phyloP scores from a whole-genome alignment of 1,140 invertebrate species.

The Geopemphigus sp. region DNA sequence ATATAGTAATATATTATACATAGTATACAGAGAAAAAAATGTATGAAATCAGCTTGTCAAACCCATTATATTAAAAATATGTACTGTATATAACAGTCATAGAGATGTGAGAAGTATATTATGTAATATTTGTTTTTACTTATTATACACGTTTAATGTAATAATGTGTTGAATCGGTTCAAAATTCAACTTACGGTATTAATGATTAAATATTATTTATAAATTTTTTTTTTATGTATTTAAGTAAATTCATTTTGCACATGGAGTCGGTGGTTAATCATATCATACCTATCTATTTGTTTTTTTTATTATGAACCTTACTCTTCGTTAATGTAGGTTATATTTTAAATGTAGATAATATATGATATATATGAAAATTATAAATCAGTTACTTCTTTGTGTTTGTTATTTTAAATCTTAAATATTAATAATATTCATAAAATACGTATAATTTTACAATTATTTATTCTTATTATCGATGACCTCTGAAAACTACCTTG shows the following conservation, averaged over 20 bases:
- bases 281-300: neutral
- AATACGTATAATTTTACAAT: neutral
- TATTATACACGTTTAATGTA: neutral
- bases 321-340: neutral
- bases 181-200: neutral
- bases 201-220: neutral
- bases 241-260: neutral
- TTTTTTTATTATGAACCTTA: neutral
- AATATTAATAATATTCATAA: constrained; percentile 1
- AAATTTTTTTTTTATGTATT: neutral
- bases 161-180: neutral
- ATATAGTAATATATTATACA: too few species aligned
- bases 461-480: neutral
- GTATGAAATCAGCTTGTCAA: too few species aligned
- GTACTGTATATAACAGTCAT: too few species aligned
- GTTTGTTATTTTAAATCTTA: neutral
- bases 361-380: neutral
- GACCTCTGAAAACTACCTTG: neutral
- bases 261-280: neutral
- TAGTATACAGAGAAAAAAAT: too few species aligned
- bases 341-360: constrained; percentile 1
- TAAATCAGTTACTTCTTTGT: neutral
- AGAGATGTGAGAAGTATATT: neutral
- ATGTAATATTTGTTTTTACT: neutral
- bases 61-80: too few species aligned